These are phyloP conservation scores for Anguilla pacifica DNA, from an alignment of 2,797 vertebrate species.

Conservation along the genomic window DNA sequence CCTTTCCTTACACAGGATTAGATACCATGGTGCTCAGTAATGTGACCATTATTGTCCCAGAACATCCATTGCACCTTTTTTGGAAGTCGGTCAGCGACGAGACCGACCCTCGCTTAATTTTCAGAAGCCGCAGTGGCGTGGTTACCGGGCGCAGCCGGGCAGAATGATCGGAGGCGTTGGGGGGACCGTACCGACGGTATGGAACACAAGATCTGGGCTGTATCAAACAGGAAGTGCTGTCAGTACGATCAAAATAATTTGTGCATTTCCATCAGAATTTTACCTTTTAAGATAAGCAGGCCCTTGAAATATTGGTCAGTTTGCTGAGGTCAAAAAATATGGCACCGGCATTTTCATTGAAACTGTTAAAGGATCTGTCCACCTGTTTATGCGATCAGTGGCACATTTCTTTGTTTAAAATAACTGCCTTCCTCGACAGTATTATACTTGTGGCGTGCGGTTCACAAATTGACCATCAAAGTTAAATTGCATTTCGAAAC, in stretches of 20 bases:
- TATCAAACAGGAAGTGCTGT: background rate
- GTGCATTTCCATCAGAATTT: too few relatives aligned
- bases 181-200: background rate
- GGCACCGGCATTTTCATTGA: background rate
- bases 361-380: background rate
- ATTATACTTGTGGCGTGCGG: background rate
- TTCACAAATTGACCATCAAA: conserved; percentile 1
- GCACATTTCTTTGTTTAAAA: background rate
- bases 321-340: background rate
- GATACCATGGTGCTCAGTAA: background rate
- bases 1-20: background rate
- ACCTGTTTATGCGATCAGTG: background rate
- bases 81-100: too few relatives aligned
- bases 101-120: background rate
- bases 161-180: background rate
- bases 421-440: background rate
- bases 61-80: background rate
- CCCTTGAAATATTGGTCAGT: too few relatives aligned
- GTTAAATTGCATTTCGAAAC: background rate
- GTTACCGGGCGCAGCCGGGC: too few relatives aligned
- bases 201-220: background rate
- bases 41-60: background rate
- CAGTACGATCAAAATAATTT: too few relatives aligned
- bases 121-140: background rate
- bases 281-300: too few relatives aligned